Base-by-base conservation (phyloP, 1,140 invertebrate genomes). In the Aphidius gifuensis region DNA sequence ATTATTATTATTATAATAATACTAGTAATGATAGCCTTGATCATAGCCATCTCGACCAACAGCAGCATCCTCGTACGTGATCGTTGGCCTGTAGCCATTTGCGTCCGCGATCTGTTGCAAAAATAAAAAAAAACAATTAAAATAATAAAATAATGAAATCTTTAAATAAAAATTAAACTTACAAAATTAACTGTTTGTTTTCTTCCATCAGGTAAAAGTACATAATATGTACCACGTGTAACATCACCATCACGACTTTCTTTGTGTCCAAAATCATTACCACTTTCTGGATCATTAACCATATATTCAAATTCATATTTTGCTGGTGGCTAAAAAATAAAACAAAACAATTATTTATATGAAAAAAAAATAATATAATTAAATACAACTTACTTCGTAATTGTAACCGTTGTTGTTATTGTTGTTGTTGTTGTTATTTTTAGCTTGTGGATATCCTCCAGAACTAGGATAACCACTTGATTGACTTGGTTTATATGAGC, bases 221-320 rank as follows among this genome's bases (percentile, higher is more conserved):
- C 89, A 70, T 86, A 88, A 76, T 90, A 91, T 58, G 85, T 80
- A 53, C 90, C 90, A 58, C 86, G 82, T 50, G 87, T 85, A 16
- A 83, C 80, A 68, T 88, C 85, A 43, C 88, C 88, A 69, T 87
- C 83, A 43, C 88, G 83, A 1, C 84, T 81, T 72, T 90, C 89
- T 73, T 88, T 83, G 76, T 91, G 89, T 0, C 86, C 86, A 65
- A 89, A 91, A 68, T 90, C 87, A 59, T 88, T 88, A 61, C 88
- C 88, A 9, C 84, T 86, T 46, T 85, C 84, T 32, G 2, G 23
- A 66, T 90, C 88, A 75, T 88, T 85, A 23, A 90, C 88, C 68
- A 86, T 83, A 71, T 90, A 90, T 71, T 89, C 85, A 80, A 90
- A 91, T 64, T 85, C 83, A 76, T 91, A 91, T 75, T 89, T 88